A percentile compares a stretch with the other conserved stretches of the same genome.
phyloP scores from a whole-genome alignment of 2,888 invertebrate species.

The Dilophus febrilis region DNA sequence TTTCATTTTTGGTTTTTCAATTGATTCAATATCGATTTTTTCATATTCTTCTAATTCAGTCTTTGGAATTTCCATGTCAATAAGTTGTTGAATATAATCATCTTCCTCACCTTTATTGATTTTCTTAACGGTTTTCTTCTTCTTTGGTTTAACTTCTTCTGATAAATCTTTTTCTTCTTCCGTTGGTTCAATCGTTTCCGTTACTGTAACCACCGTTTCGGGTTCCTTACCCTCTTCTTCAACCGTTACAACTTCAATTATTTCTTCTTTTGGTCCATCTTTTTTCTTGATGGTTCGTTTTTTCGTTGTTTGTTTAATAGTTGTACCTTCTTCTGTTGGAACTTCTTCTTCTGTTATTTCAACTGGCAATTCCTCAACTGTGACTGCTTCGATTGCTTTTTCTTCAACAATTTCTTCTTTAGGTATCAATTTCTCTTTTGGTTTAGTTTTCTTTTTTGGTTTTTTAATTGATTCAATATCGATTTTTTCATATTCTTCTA shows the following conservation, averaged over 20 bases:
- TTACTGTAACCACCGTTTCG: conserved; percentile 19
- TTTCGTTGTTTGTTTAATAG: no score
- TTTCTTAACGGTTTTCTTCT: conserved; percentile 6
- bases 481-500: conserved; percentile 7
- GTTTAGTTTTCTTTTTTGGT: neutral
- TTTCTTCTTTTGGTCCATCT: no score
- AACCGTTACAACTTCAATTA: neutral
- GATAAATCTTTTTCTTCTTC: neutral
- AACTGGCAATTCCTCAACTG: no score
- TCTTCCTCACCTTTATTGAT: conserved; percentile 18
- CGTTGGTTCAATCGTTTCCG: conserved; percentile 14
- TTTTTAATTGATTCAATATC: conserved; percentile 2
- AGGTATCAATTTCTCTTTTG: neutral
- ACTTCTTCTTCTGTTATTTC: no score
- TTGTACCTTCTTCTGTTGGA: no score
- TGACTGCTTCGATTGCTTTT: no score
- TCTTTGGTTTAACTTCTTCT: conserved; percentile 3
- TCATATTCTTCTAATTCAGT: conserved; percentile 8
- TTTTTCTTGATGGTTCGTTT: no score
- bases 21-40: conserved; percentile 3
- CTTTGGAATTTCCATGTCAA: conserved; percentile 24
- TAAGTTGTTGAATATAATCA: conserved; percentile 20
- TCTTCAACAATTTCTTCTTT: no score
- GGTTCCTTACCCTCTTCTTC: conserved; percentile 18
- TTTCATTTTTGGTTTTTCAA: neutral